These are phyloP conservation scores for Cryptosula pallasiana DNA, from an alignment of 2,888 invertebrate species.

Conservation along the genomic window DNA sequence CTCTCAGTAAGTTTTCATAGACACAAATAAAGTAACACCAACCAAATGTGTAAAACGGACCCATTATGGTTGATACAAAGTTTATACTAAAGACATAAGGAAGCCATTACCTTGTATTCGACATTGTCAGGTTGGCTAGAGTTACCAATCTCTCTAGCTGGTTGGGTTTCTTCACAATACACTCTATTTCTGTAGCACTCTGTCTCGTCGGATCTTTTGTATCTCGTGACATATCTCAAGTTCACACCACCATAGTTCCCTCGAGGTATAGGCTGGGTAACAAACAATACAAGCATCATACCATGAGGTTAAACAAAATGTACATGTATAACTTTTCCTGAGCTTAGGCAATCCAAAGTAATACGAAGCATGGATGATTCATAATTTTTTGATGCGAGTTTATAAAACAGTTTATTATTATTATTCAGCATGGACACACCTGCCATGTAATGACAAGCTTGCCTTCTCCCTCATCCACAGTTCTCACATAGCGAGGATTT, in stretches of 20 bases:
- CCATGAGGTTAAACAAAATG: too few species aligned
- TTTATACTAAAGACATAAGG: too few species aligned
- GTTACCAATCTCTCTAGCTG: background rate
- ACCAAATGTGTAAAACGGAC: too few species aligned
- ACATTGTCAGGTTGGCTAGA: background rate
- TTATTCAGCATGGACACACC: conserved; percentile 39
- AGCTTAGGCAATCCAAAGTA: too few species aligned
- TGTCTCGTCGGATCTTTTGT: conserved; percentile 56
- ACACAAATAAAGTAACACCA: too few species aligned
- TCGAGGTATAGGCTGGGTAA: conserved; percentile 82
- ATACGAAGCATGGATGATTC: too few species aligned
- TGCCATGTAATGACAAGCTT: conserved; percentile 51
- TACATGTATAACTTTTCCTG: too few species aligned
- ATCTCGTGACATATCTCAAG: conserved; percentile 85
- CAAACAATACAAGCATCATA: too few species aligned
- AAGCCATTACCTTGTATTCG: conserved; percentile 3
- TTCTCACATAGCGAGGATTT: conserved; percentile 48
- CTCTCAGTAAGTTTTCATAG: too few species aligned
- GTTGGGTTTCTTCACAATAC: background rate
- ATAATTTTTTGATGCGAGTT: too few species aligned
- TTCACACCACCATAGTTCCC: conserved; percentile 93
- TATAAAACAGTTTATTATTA: too few species aligned
- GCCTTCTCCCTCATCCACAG: conserved; percentile 40
- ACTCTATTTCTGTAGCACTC: background rate
- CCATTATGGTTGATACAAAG: too few species aligned